A percentile compares a stretch with the other conserved stretches of the same genome.
Evolutionary conservation across 2,113 vertebrate genomes (phyloP).

Genomic region (Rhineura floridana): DNA sequence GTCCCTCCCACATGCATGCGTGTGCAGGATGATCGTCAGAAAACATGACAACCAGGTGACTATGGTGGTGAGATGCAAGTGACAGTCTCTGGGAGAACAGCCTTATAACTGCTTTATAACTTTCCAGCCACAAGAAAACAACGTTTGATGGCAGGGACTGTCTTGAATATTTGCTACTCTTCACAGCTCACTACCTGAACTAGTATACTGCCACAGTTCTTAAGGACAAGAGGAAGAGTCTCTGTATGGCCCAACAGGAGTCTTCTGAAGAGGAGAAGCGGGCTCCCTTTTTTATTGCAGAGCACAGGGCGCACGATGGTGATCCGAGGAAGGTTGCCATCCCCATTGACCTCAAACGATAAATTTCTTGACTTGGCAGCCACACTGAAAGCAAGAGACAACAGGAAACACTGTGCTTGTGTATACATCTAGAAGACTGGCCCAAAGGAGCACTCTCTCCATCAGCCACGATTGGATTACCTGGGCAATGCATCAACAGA

Average conservation of each 20-base stretch:
- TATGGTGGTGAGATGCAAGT: not conserved
- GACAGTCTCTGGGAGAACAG: too few species aligned
- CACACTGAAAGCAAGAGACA: constrained; percentile 52
- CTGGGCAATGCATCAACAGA: constrained; percentile 75
- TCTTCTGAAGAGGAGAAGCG: constrained; percentile 82
- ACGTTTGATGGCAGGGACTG: too few species aligned
- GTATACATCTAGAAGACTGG: not conserved
- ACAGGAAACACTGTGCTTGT: not conserved
- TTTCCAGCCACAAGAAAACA: too few species aligned
- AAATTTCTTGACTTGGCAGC: constrained; percentile 66
- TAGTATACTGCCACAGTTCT: constrained; percentile 77
- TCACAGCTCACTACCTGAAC: constrained; percentile 77
- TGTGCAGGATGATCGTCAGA: not conserved
- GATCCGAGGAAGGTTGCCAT: constrained; percentile 83
- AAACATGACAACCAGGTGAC: not conserved
- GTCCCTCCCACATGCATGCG: not conserved
- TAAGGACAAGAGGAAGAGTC: constrained; percentile 79
- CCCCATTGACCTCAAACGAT: constrained; percentile 82
- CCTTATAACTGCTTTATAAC: not conserved
- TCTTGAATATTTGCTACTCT: too few species aligned
- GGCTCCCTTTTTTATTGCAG: constrained; percentile 71
- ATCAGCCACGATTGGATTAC: constrained; percentile 59
- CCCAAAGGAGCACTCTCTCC: not conserved
- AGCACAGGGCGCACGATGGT: constrained; percentile 77
- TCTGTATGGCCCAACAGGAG: constrained; percentile 74